phyloP scores from a whole-genome alignment of 2,888 invertebrate species.

The Ophion obscuratus region DNA sequence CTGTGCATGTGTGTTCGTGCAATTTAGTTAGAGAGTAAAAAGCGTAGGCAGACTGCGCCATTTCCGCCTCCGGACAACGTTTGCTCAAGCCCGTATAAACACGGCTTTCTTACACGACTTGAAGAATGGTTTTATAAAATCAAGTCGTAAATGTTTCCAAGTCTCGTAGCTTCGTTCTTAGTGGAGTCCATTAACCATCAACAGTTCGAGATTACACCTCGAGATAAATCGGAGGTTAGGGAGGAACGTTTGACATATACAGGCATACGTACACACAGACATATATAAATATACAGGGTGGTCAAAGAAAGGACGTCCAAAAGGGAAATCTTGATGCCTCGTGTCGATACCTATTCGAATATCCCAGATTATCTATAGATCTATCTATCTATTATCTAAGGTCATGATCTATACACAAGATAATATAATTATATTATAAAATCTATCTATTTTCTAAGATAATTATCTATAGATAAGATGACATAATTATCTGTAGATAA shows the following conservation, averaged over 20 bases:
- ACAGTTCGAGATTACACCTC: conserved; percentile 47
- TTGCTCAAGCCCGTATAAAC: conserved; percentile 37
- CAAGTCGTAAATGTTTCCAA: conserved; percentile 68
- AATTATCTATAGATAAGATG: too few species aligned
- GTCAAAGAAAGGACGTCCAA: too few species aligned
- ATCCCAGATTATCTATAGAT: too few species aligned
- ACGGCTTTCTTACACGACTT: conserved; percentile 15
- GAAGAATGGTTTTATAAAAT: conserved; percentile 64
- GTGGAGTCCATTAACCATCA: conserved; percentile 69
- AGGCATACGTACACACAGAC: too few species aligned
- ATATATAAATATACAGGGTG: too few species aligned
- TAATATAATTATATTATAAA: too few species aligned
- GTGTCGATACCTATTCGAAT: too few species aligned
- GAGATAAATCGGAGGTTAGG: conserved; percentile 49
- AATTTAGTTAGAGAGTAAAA: conserved; percentile 15
- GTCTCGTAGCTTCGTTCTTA: conserved; percentile 36
- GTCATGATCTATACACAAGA: too few species aligned
- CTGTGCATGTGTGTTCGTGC: neutral
- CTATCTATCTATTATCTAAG: too few species aligned
- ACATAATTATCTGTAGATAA: too few species aligned
- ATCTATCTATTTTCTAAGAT: too few species aligned
- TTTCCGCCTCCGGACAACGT: conserved; percentile 53
- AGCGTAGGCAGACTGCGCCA: conserved; percentile 35
- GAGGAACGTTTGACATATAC: neutral
- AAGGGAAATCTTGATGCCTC: too few species aligned